Conservation (phyloP, 1,140 invertebrate species). For the Zaprionus gabonicus region DNA sequence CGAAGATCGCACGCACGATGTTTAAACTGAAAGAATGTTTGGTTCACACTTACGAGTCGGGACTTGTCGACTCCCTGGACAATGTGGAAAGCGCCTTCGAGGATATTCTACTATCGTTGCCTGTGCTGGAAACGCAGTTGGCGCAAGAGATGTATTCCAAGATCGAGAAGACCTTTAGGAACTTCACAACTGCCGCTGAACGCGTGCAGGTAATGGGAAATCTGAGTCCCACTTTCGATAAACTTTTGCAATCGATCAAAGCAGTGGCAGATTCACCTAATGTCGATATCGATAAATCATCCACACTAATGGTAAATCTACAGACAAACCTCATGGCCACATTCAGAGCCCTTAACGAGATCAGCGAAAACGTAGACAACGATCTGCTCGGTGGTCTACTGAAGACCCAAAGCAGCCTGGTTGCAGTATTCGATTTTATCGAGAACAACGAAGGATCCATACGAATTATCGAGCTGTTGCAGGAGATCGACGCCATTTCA, state of each 20-base stretch:
- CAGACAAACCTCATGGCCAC: constrained; percentile 74
- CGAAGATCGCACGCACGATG: constrained; percentile 73
- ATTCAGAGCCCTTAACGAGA: constrained; percentile 71
- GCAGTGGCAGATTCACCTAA: constrained; percentile 46
- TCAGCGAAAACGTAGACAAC: constrained; percentile 53
- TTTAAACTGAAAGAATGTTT: constrained; percentile 79
- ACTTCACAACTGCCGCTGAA: constrained; percentile 31
- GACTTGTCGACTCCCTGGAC: constrained; percentile 71
- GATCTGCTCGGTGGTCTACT: constrained; percentile 45
- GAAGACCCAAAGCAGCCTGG: constrained; percentile 63
- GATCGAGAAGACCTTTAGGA: constrained; percentile 52
- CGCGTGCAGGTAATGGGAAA: constrained; percentile 25
- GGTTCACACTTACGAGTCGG: constrained; percentile 81
- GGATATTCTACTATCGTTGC: constrained; percentile 72
- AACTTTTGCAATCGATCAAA: constrained; percentile 47
- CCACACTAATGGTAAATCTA: constrained; percentile 60
- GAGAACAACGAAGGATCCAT: constrained; percentile 68
- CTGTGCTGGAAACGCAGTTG: constrained; percentile 68
- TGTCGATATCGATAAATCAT: constrained; percentile 74
- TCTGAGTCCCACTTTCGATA: constrained; percentile 45
- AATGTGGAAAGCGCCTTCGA: constrained; percentile 79
- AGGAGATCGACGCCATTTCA: constrained; percentile 75
- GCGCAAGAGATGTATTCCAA: constrained; percentile 75
- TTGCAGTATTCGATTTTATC: constrained; percentile 77
- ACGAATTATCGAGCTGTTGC: constrained; percentile 72